These are phyloP conservation scores for Iguana delicatissima DNA, from an alignment of 2,797 vertebrate genomes.

Conservation along the genomic window DNA sequence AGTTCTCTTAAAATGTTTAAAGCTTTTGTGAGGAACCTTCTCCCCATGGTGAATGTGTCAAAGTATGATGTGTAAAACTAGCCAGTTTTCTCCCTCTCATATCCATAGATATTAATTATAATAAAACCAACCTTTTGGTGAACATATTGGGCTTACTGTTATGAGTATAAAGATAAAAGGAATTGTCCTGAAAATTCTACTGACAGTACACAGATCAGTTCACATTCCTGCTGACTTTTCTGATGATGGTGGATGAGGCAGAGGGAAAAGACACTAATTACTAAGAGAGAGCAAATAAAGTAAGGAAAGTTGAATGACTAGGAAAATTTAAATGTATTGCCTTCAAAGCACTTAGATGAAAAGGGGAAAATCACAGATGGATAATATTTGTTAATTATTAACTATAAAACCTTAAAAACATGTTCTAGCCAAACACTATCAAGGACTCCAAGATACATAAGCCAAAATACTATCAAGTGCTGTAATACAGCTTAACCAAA, in stretches of 20 bases:
- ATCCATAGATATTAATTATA: background rate
- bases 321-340: slow-evolving; percentile 39
- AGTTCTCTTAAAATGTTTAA: background rate
- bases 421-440: background rate
- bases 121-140: slow-evolving; percentile 13
- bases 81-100: background rate
- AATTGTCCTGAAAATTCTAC: background rate
- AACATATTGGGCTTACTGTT: slow-evolving; percentile 10
- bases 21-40: background rate
- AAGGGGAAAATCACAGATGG: background rate
- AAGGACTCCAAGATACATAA: background rate
- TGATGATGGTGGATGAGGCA: slow-evolving; percentile 11
- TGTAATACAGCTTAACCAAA: background rate
- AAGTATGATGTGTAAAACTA: slow-evolving; percentile 10
- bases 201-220: slow-evolving; percentile 22
- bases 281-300: background rate
- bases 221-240: background rate
- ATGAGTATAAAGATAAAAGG: slow-evolving; percentile 34
- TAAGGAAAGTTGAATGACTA: background rate
- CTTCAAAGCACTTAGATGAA: slow-evolving; percentile 23
- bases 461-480: background rate
- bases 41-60: background rate
- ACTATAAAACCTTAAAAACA: background rate
- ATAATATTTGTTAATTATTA: background rate
- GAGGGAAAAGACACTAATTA: slow-evolving; percentile 22